Conservation (phyloP, 2,888 invertebrate species). For the Entomobrya multifasciata region DNA sequence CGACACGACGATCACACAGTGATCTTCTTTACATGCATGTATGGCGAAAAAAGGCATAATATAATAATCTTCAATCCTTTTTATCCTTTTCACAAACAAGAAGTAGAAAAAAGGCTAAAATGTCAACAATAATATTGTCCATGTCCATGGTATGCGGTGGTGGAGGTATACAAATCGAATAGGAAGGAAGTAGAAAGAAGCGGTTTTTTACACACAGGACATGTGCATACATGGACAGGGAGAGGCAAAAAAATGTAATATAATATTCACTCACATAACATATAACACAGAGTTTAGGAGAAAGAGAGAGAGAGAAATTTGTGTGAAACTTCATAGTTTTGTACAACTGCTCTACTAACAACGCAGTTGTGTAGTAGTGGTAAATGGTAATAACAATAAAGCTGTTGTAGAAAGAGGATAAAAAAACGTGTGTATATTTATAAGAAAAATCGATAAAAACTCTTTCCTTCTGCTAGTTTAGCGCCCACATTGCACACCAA, state of each 20-base stretch:
- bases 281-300: too few species aligned
- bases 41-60: slow-evolving; percentile 23
- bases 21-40: neutral
- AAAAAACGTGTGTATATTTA: slow-evolving; percentile 47
- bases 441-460: slow-evolving; percentile 54
- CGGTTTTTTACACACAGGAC: too few species aligned
- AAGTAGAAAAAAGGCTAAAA: slow-evolving; percentile 51
- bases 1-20: neutral
- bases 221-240: too few species aligned
- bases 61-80: slow-evolving; percentile 13
- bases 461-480: slow-evolving; percentile 8
- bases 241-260: slow-evolving; percentile 20
- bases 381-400: slow-evolving; percentile 14
- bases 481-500: slow-evolving; percentile 10
- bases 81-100: slow-evolving; percentile 12
- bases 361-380: too few species aligned
- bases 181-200: slow-evolving; percentile 31
- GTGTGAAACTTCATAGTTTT: slow-evolving; percentile 35
- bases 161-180: neutral
- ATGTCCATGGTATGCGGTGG: neutral
- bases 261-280: neutral
- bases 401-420: neutral
- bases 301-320: slow-evolving; percentile 8
- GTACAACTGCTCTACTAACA: slow-evolving; percentile 14
- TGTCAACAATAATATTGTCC: slow-evolving; percentile 58